phyloP scores from a whole-genome alignment of 1,140 invertebrate genomes.

The Heliconius eleuchia region DNA sequence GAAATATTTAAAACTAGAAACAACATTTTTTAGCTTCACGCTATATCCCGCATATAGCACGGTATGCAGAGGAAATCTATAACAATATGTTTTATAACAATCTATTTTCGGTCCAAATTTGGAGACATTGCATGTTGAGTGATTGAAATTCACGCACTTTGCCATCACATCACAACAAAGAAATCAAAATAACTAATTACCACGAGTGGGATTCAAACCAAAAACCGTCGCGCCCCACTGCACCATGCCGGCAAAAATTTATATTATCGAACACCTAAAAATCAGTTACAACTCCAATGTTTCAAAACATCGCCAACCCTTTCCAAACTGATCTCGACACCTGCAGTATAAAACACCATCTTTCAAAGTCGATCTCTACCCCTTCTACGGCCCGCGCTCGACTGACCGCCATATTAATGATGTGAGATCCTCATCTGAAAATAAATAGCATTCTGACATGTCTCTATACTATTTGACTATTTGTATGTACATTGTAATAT shows the following conservation, averaged over 20 bases:
- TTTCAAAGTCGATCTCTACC: slow-evolving; percentile 70
- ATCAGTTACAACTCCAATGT: too few species aligned
- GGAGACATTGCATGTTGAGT: too few species aligned
- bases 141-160: too few species aligned
- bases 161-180: too few species aligned
- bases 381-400: slow-evolving; percentile 62
- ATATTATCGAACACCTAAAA: too few species aligned
- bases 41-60: not conserved
- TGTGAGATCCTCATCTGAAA: slow-evolving; percentile 58
- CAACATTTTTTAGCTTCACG: not conserved
- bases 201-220: too few species aligned
- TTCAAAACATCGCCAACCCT: not conserved
- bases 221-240: too few species aligned
- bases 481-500: slow-evolving; percentile 66
- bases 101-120: too few species aligned
- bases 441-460: slow-evolving; percentile 69
- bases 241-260: too few species aligned
- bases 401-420: slow-evolving; percentile 72
- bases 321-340: slow-evolving; percentile 43
- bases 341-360: slow-evolving; percentile 60
- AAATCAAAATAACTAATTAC: too few species aligned
- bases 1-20: not conserved
- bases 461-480: slow-evolving; percentile 35
- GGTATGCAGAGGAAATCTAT: too few species aligned
- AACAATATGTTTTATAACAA: too few species aligned